Evolutionary conservation across 64 coral and sea anemone genomes (phyloP), one percentile per base, ranked within the genome.

Genomic region (Dendronephthya gigantea): DNA sequence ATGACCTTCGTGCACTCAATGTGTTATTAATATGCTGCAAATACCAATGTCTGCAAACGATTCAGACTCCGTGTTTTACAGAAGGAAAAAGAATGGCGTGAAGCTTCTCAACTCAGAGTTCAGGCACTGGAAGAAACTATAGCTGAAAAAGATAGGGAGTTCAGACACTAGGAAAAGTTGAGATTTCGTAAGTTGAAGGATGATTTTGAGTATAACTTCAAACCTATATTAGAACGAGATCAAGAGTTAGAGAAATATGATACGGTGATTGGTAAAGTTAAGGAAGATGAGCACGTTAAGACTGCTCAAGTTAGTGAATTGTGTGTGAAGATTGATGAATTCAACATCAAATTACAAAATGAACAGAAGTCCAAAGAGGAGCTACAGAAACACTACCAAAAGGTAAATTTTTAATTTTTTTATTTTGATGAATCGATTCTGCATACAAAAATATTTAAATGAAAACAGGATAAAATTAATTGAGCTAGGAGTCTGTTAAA

Each of bases 81-180:
- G 84, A 96, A 96, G 87, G 94, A 96, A 93, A 90, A 96, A n/a
- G n/a, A n/a, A 81, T 96, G 91, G 94, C 90, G 85, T 49, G 91
- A 96, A 72, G 94, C 89, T 2, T 91, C 90, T 68, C 84, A 89
- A 17, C 76, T 93, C 14, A 85, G 90, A 40, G 87, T 91, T 39
- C 84, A 96, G 39, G 86, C 91, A 14, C 62, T 96, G 70, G 86
- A 93, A 85, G 48, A 33, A 68, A 39, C 91, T 40, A 91, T 96
- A 6, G 86, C 47, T 83, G 91, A 93, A 56, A 90, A 91, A 74
- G 91, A 93, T 82, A 89, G 82, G 13, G 85, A 90, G 33, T 33
- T 96, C 10, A 70, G 86, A 39, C 92, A n/a, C n/a, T n/a, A 88
- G 27, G 91, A 96, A 82, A 90, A 75, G 89, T 29, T 89, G 19